phyloP scores from a whole-genome alignment of 2,888 invertebrate genomes.

The Sphinx pinastri region DNA sequence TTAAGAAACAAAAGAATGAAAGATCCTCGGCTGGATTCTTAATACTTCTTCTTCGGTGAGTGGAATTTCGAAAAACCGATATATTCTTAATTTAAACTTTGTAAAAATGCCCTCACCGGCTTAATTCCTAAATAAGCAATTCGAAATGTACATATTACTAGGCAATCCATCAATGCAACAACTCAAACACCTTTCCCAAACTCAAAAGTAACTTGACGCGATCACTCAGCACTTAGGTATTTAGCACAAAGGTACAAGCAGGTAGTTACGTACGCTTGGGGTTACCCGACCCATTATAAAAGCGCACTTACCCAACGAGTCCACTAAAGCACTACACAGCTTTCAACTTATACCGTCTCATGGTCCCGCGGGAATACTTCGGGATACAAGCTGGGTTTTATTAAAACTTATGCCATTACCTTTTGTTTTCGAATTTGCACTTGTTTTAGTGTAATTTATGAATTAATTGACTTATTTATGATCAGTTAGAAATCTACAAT shows the following conservation, averaged over 20 bases:
- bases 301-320: slow-evolving; percentile 32
- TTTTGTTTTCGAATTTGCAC: not conserved
- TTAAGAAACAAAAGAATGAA: no score
- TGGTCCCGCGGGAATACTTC: slow-evolving; percentile 43
- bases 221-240: slow-evolving; percentile 30
- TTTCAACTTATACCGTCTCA: slow-evolving; percentile 49
- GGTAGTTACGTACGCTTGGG: slow-evolving; percentile 23
- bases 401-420: slow-evolving; percentile 44
- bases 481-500: no score
- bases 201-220: not conserved
- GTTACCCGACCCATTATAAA: slow-evolving; percentile 28
- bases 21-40: no score
- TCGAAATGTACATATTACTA: no score
- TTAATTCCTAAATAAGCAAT: no score
- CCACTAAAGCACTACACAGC: slow-evolving; percentile 37
- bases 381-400: slow-evolving; percentile 41
- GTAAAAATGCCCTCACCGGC: no score
- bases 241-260: slow-evolving; percentile 30
- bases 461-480: no score
- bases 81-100: no score
- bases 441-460: not conserved
- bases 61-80: no score
- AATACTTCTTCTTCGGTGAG: no score
- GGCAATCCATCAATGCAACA: no score
- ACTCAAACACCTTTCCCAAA: no score